phyloP scores from a whole-genome alignment of 2,113 vertebrate species.

The Cepphus grylle region DNA sequence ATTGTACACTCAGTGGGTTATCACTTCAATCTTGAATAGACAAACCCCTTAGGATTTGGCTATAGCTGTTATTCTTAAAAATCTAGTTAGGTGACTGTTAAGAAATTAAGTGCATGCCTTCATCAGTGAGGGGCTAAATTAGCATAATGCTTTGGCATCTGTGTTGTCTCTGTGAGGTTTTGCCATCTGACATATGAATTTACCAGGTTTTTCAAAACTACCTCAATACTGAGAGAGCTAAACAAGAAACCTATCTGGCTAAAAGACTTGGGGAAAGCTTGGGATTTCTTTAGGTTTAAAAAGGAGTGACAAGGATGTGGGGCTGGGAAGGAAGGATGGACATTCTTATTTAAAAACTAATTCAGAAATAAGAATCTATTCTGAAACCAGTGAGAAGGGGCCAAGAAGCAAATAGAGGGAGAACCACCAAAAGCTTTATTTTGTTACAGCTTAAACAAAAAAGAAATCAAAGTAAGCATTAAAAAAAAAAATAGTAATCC shows the following conservation, averaged over 20 bases:
- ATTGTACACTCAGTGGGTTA: neutral
- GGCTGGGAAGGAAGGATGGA: neutral
- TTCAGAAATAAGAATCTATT: neutral
- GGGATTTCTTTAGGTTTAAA: neutral
- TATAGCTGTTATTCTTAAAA: neutral
- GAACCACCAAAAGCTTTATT: fast-evolving
- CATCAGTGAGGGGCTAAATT: neutral
- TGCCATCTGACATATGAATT: neutral
- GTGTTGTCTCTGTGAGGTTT: fast-evolving
- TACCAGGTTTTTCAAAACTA: neutral
- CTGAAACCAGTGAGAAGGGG: neutral
- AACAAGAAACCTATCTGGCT: neutral
- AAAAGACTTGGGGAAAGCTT: neutral
- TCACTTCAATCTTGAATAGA: neutral
- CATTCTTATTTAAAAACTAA: neutral
- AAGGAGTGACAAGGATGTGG: neutral
- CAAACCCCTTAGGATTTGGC: neutral
- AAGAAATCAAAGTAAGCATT: neutral
- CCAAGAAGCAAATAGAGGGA: neutral
- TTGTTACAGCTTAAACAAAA: neutral
- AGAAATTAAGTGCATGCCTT: neutral
- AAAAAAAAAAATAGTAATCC: neutral
- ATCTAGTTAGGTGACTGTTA: neutral
- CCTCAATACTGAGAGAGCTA: neutral
- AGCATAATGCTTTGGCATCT: neutral